Base-by-base conservation (phyloP, 2,888 invertebrate species). In the Anthrax anthrax region DNA sequence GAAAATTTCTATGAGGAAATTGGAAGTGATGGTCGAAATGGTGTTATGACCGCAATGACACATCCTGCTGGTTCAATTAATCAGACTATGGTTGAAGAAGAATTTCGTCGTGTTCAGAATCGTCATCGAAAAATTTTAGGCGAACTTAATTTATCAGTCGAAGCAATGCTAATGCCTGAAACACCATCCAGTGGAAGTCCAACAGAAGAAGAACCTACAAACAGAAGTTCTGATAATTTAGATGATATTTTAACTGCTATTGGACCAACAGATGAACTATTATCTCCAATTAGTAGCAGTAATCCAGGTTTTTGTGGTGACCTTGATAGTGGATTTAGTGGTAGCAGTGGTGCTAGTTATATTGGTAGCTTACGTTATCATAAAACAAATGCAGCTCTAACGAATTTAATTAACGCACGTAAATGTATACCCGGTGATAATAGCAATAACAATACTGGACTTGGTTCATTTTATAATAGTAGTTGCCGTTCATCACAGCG, bases 81-180 rank as follows among this genome's bases (percentile, higher is more conserved):
- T 60, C 77, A 81, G 61, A 79, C 78, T 57, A 75, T 85, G 47
- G 80, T 88, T 36, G 86, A 84, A 60, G 87, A 87, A 64, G 88
- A 89, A 68, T 81, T 87, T 46, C 77, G 85, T 44, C 74, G 84
- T 53, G 88, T 90, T 43, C 87, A 88, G 65, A 82, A 80, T 52
- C 76, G 84, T 47, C 89, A 90, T 68, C 80, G 81, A 57, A 74
- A 84, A 60, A 84, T 88, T 55, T 74, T 90, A 52, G 88, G 86
- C 39, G 87, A 90, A 66, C 71, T 90, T 49, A 89, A 89, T 72
- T 75, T 90, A 50, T 84, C 88, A 56, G 84, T 85, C 39, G 89
- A 90, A 70, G 88, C 86, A 40, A 88, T 90, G 87, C 69, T 90
- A 54, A 90, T 89, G 89, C 89, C 88, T 17, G 78, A 81, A 59